Base-by-base conservation (phyloP, 1,140 invertebrate species). In the Zeugodacus cucurbitae region DNA sequence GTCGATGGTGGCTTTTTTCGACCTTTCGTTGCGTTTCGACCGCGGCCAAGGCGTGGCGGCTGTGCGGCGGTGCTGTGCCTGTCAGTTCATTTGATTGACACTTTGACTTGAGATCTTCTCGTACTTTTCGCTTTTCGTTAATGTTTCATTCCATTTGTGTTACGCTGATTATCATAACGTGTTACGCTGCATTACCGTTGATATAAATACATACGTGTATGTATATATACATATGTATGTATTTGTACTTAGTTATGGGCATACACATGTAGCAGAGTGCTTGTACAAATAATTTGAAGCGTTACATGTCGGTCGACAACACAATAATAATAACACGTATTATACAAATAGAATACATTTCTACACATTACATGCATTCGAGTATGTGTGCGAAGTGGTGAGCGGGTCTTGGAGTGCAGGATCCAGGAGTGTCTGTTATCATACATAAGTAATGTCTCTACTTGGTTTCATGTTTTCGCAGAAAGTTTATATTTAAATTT, bases 51-150 rank as follows among this genome's bases (percentile, higher is more conserved):
- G 41, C 32, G n/a, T 87, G 87, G 59, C 29, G 54, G 62, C 78
- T 67, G 78, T 54, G 78, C 41, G 37, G 88, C 64, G n/a, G 88
- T 86, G 78, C 41, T 22, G 88, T 87, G 87, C 64, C 88, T 89
- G 88, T 89, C 88, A 89, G 88, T 89, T 78, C 20, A 62, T 89
- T 89, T 89, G 88, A 89, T 85, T 89, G 88, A 87, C 88, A 89
- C 32, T 89, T 89, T 89, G 88, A 89, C 88, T 89, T 87, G 86
- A 89, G 86, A 89, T 89, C 87, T 87, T 82, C 74, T 82, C 74
- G 74, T 82, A 82, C 74, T 82, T 82, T 26, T 82, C 74, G 41
- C 34, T 82, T 48, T 48, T 82, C 87, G 85, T 89, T 87, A 89
- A 89, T 86, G 86, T 86, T 78, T 87, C 37, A 62, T 87, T 88